Conservation (phyloP, 2,888 invertebrate genomes). For the Galerucella calmariensis region DNA sequence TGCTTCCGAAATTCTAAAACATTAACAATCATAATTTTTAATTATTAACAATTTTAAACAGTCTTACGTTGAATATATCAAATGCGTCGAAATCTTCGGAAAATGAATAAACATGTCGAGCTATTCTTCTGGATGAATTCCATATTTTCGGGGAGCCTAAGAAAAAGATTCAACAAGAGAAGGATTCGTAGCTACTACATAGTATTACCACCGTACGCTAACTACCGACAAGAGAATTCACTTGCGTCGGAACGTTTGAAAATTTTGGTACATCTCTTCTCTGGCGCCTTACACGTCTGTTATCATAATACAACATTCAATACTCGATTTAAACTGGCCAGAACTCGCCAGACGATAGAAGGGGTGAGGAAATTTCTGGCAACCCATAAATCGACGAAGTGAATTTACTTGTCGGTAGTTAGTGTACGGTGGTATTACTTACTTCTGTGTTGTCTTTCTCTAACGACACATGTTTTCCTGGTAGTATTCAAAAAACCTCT, state of each 20-base stretch:
- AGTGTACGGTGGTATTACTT: constrained; percentile 9
- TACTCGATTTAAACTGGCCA: too few species aligned
- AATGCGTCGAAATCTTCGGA: constrained; percentile 59
- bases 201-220: not conserved
- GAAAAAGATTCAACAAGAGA: not conserved
- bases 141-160: constrained; percentile 12
- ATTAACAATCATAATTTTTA: not conserved
- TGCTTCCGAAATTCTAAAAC: constrained; percentile 67
- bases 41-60: constrained; percentile 6
- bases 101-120: constrained; percentile 54
- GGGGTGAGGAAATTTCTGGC: too few species aligned
- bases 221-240: too few species aligned
- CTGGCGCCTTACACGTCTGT: too few species aligned
- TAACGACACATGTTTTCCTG: constrained; percentile 51
- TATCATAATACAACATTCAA: too few species aligned
- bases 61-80: constrained; percentile 60
- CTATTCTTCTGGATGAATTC: constrained; percentile 42
- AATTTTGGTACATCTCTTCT: too few species aligned
- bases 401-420: not conserved
- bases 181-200: too few species aligned
- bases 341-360: too few species aligned
- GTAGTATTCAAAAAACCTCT: constrained; percentile 48
- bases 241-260: too few species aligned
- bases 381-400: not conserved
- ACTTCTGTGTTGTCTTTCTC: constrained; percentile 49